phyloP scores from a whole-genome alignment of 2,797 vertebrate species.

The Urophycis tenuis region DNA sequence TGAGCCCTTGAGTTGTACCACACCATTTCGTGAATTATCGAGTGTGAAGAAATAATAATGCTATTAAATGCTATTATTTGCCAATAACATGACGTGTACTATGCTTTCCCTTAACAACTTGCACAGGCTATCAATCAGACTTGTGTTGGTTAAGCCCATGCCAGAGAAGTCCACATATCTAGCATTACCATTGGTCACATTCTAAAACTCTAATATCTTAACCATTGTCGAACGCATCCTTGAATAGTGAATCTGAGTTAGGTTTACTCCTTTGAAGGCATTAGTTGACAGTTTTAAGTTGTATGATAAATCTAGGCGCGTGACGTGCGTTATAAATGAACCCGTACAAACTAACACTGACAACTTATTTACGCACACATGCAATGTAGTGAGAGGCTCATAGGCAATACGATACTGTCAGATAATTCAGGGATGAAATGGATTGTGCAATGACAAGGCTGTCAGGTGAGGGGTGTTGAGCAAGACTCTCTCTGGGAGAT shows the following conservation, averaged over 20 bases:
- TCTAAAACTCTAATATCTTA: constrained; percentile 51
- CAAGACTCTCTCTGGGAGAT: constrained; percentile 61
- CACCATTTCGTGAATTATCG: constrained; percentile 68
- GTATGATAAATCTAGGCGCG: constrained; percentile 63
- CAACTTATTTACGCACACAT: constrained; percentile 59
- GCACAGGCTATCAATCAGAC: constrained; percentile 48
- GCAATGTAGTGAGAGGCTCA: constrained; percentile 55
- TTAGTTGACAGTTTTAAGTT: constrained; percentile 46
- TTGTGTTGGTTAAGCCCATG: constrained; percentile 42
- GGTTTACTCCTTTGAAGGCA: constrained; percentile 59
- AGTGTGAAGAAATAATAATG: constrained; percentile 63
- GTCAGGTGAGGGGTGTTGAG: constrained; percentile 46
- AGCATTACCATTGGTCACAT: constrained; percentile 48
- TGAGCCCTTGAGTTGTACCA: constrained; percentile 66
- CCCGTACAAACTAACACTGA: constrained; percentile 48
- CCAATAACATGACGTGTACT: constrained; percentile 37
- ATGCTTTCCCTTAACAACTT: constrained; percentile 32
- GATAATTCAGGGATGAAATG: constrained; percentile 48
- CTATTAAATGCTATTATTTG: constrained; percentile 43
- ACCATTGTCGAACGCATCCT: constrained; percentile 59
- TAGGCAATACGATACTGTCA: constrained; percentile 57
- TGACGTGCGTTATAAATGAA: constrained; percentile 49
- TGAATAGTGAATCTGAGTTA: constrained; percentile 48
- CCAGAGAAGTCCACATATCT: constrained; percentile 63
- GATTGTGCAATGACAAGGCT: constrained; percentile 53